phyloP scores from a whole-genome alignment of 2,113 vertebrate genomes.

The Paedocypris sp. region DNA sequence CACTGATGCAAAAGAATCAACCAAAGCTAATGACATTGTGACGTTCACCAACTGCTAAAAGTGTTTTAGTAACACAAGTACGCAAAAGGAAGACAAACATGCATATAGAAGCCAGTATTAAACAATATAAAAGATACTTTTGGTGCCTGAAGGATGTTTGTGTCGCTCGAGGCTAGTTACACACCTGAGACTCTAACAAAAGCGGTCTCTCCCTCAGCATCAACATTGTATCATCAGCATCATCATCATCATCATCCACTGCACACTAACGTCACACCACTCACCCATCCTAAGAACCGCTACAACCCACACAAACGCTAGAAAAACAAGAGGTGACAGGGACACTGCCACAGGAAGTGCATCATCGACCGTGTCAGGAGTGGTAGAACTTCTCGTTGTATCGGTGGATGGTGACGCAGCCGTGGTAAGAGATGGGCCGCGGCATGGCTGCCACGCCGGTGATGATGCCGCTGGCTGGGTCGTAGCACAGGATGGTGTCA shows the following conservation, averaged over 20 bases:
- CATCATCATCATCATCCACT: not conserved
- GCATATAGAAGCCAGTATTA: not conserved
- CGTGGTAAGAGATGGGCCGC: conserved; percentile 90
- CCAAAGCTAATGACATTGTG: not conserved
- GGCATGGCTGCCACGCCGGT: conserved; percentile 92
- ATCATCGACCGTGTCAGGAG: conserved; percentile 64
- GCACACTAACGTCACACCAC: not conserved
- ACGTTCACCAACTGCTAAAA: too few relatives aligned
- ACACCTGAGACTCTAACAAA: not conserved
- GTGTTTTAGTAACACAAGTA: not conserved
- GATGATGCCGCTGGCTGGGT: conserved; percentile 90
- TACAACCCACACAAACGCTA: too few relatives aligned
- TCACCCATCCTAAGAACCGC: conserved; percentile 13
- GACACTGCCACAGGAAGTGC: too few relatives aligned
- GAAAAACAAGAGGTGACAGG: too few relatives aligned
- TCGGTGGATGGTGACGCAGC: conserved; percentile 95
- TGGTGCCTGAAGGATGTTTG: not conserved
- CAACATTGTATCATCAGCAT: not conserved
- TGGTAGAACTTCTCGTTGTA: conserved; percentile 89
- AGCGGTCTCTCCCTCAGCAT: not conserved
- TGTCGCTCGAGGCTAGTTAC: too few relatives aligned
- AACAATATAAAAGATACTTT: not conserved
- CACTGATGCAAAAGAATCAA: too few relatives aligned
- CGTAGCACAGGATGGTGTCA: conserved; percentile 89
- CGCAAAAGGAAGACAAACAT: not conserved